Base-by-base conservation (phyloP, 2,888 invertebrate species). In the Choristoneura rosaceana region DNA sequence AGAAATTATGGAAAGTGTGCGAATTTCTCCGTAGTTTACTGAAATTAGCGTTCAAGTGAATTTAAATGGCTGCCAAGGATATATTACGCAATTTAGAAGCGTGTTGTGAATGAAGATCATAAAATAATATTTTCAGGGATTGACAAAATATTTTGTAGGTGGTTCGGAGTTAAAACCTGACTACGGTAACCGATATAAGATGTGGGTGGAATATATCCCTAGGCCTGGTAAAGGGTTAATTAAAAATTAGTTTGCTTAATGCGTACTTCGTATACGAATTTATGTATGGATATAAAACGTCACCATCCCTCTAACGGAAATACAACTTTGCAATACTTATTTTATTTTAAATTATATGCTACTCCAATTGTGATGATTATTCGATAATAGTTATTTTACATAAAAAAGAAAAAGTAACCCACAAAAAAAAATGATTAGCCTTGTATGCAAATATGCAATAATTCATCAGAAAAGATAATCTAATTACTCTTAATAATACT, bases 401-500 rank as follows among this genome's bases (percentile, higher is more conserved):
- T 17, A 5, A 15, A n/a, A 15, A 52, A 17, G 14, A 59, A 59
- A 59, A 59, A 59, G 7, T n/a, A 52, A 52, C 14, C 2, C 7
- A n/a, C 59, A 59, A 4, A 12, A 3, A 43, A 34, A 9, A 41
- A 15, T 15, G 14, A 59, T 12, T 17, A 8, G 17, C 14, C 25
- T 33, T 43, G 8, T 33, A 2, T 59, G 9, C n/a, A 59, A 38
- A 34, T 2, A 34, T 7, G 55, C 25, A 55, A 0, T 15, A 25
- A 12, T 55, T 55, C 59, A 59, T 59, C 34, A 17, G 15, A 14
- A 34, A 58, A 25, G 0, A 50, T 70, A 64, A 59, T 15, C 59
- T 59, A 70, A 50, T 47, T 47, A 59, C n/a, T 59, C 50, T 73
- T 50, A 69, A 69, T 73, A 73, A 68, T 73, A 69, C 73, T 73